Percentiles rank a stretch among this genome's conserved stretches.
phyloP scores from a whole-genome alignment of 2,113 vertebrate genomes.

The Crotophaga sulcirostris region DNA sequence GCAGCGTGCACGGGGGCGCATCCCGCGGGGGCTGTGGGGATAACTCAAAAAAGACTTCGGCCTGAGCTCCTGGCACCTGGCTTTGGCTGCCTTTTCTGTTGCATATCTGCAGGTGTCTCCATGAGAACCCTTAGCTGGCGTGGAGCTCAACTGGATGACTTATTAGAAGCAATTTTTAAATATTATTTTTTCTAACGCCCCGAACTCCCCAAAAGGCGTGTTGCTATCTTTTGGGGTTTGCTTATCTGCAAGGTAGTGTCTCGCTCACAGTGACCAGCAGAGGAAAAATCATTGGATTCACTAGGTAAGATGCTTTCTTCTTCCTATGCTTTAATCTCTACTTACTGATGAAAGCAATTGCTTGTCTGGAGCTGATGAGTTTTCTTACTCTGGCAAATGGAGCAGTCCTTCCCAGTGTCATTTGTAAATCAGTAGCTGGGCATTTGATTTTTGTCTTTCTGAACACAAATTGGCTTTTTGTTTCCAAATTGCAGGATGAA shows the following conservation, averaged over 20 bases:
- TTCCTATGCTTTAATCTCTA: slow-evolving; percentile 58
- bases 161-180: background rate
- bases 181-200: background rate
- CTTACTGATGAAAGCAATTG: slow-evolving; percentile 37
- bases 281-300: slow-evolving; percentile 39
- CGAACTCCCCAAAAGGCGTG: background rate
- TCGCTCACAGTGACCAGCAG: slow-evolving; percentile 12
- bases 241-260: slow-evolving; percentile 4
- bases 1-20: background rate
- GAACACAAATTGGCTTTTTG: slow-evolving; percentile 38
- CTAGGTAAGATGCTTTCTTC: slow-evolving; percentile 76
- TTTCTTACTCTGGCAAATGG: slow-evolving; percentile 6
- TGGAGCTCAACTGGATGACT: background rate
- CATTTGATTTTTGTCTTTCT: slow-evolving; percentile 26
- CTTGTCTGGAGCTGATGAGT: slow-evolving; percentile 24
- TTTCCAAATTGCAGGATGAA: slow-evolving; percentile 31
- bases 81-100: background rate
- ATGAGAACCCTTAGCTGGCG: background rate
- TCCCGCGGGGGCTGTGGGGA: background rate
- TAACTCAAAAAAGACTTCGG: background rate
- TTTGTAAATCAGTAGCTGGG: slow-evolving; percentile 19
- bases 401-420: background rate
- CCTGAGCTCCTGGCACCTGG: background rate
- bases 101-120: slow-evolving; percentile 13
- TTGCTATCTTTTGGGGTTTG: background rate